Base-by-base conservation (phyloP, 2,888 invertebrate genomes). In the Heliothis peltigera region DNA sequence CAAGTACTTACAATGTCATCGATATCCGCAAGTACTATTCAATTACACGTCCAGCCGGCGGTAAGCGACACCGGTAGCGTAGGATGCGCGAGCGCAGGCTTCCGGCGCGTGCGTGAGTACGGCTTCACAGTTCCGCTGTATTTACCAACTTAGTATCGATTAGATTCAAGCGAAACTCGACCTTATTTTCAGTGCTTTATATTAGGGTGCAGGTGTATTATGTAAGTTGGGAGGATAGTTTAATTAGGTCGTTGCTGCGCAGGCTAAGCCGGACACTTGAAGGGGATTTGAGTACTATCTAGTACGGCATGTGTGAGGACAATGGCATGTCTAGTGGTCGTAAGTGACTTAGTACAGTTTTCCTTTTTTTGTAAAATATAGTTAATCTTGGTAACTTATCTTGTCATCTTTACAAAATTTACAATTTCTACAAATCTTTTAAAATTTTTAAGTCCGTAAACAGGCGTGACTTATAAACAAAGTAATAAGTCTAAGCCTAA, bases 71-170 rank as follows among this genome's bases (percentile, higher is more conserved):
- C 92, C 90, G 87, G 82, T 64, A 81, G 82, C 56, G 39, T 76
- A 83, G 90, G 89, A 87, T 91, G 94, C 94, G 93, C 92, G 75
- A 80, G 91, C 94, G 94, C 93, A 91, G 80, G 84, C 85, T 87
- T 92, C 92, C 93, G 92, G 92, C 91, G 90, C 92, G 93, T 92
- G 93, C 90, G 87, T 86, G 90, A 92, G 92, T 92, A 90, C 87
- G 94, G 94, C 93, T 94, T 94, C 94, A 59, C 81, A 84, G 92
- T 94, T 94, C 94, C 94, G 94, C 80, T 75, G 55, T 74, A 80
- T 69, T 42, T 19, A 55, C 55, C 18, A 70, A 61, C 28, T 19
- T 62, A 60, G 17, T n/a, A n/a, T n/a, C n/a, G n/a, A n/a, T n/a
- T n/a, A n/a, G n/a, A n/a, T n/a, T n/a, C n/a, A n/a, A n/a, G 21